Evolutionary conservation across 2,797 vertebrate genomes (phyloP).

Genomic region (Enteromius afrohamiltoni): DNA sequence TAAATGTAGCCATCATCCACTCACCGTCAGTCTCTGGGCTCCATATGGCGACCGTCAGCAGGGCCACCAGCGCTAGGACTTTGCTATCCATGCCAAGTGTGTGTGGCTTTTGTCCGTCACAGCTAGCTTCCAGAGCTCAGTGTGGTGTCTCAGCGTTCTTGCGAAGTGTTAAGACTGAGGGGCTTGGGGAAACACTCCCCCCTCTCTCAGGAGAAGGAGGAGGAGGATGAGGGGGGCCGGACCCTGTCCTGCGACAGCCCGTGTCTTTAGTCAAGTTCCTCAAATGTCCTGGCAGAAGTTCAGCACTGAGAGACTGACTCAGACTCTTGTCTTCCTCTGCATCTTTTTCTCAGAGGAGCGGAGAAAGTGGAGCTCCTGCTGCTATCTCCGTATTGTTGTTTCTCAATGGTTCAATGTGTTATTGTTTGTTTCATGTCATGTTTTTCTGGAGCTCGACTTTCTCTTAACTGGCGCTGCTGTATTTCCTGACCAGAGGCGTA

Average conservation of each 20-base stretch:
- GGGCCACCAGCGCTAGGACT: conserved; percentile 79
- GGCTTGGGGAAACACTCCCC: conserved; percentile 42
- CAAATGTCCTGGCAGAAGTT: conserved; percentile 80
- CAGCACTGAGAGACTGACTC: conserved; percentile 62
- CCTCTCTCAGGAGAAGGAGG: conserved; percentile 63
- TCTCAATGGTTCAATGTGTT: conserved; percentile 60
- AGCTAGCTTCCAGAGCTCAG: conserved; percentile 73
- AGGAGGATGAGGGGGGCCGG: conserved; percentile 65
- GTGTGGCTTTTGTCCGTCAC: conserved; percentile 62
- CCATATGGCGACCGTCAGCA: conserved; percentile 78
- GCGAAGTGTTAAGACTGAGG: conserved; percentile 73
- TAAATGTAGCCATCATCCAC: conserved; percentile 54
- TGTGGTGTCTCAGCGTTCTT: conserved; percentile 70
- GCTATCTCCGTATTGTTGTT: conserved; percentile 61
- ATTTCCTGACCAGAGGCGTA: background rate
- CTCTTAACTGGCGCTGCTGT: conserved; percentile 58
- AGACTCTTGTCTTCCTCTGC: conserved; percentile 16
- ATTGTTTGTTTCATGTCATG: conserved; percentile 60
- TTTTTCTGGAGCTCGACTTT: conserved; percentile 38
- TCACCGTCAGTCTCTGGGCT: conserved; percentile 80
- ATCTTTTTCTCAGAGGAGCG: conserved; percentile 38
- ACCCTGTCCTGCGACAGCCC: conserved; percentile 58
- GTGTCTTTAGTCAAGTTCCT: conserved; percentile 79
- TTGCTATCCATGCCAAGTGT: conserved; percentile 83
- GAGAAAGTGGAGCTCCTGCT: conserved; percentile 57